phyloP scores from a whole-genome alignment of 1,140 invertebrate genomes.

The Rhopalosiphum padi region DNA sequence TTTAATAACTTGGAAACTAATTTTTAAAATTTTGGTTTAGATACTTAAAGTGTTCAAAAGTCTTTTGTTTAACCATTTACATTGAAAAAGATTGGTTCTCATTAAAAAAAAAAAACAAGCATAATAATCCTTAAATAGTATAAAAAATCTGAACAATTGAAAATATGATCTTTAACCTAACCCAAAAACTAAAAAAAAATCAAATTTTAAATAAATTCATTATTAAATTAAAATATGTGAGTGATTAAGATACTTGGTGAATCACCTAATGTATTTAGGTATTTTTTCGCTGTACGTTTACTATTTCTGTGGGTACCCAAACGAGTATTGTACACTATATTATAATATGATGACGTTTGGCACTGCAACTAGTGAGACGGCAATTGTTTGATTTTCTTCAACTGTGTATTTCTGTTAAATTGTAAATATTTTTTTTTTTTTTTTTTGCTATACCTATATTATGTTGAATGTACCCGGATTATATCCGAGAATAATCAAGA shows the following conservation, averaged over 20 bases:
- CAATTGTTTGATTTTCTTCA: not conserved
- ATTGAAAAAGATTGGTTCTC: not conserved
- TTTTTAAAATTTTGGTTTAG: not conserved
- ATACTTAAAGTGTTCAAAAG: not conserved
- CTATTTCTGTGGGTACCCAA: no score
- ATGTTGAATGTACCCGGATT: not conserved
- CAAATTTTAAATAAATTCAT: no score
- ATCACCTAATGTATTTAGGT: not conserved
- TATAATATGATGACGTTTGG: not conserved
- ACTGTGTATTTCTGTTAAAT: not conserved
- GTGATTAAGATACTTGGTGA: not conserved
- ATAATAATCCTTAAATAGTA: not conserved
- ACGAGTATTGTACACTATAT: not conserved
- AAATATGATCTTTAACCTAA: not conserved
- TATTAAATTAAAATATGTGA: not conserved
- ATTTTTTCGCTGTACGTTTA: not conserved
- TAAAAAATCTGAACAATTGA: not conserved
- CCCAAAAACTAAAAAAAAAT: not conserved
- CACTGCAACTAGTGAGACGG: not conserved
- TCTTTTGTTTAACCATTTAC: not conserved
- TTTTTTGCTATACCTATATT: not conserved
- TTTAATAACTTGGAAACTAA: not conserved
- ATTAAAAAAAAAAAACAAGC: not conserved
- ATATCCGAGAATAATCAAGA: not conserved
- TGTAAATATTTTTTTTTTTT: not conserved